These are phyloP conservation scores for Pyralis farinalis DNA, from an alignment of 2,888 invertebrate species.

Conservation along the genomic window DNA sequence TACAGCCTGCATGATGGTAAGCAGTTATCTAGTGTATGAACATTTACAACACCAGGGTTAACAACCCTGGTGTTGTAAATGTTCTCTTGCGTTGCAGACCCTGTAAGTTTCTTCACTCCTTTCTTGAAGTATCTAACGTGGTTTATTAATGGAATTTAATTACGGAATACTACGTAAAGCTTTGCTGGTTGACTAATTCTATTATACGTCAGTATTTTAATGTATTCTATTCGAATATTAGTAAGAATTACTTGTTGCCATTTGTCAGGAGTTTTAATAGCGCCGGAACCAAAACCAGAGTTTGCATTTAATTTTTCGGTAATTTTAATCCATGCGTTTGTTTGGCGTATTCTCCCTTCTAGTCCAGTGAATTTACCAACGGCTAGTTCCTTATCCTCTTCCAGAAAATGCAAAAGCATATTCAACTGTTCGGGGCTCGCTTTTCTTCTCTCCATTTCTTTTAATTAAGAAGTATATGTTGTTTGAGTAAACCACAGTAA, in stretches of 20 bases:
- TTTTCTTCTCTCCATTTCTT: conserved; percentile 41
- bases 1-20: too few relatives aligned
- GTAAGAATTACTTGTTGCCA: conserved; percentile 49
- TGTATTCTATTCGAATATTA: too few relatives aligned
- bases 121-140: too few relatives aligned
- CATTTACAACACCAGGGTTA: too few relatives aligned
- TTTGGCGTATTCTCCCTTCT: conserved; percentile 50
- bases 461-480: not conserved
- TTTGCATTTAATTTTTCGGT: conserved; percentile 56
- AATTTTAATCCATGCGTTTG: conserved; percentile 57
- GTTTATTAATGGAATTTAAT: too few relatives aligned
- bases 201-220: too few relatives aligned
- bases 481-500: not conserved
- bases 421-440: conserved; percentile 57
- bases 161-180: too few relatives aligned
- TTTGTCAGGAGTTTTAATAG: conserved; percentile 59
- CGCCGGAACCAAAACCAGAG: conserved; percentile 55
- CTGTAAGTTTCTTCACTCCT: too few relatives aligned
- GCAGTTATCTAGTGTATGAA: too few relatives aligned
- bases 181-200: too few relatives aligned
- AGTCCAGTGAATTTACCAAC: conserved; percentile 51
- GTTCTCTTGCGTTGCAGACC: too few relatives aligned
- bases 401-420: conserved; percentile 52
- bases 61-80: too few relatives aligned
- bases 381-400: conserved; percentile 53